phyloP scores from a whole-genome alignment of 1,140 invertebrate genomes.

The Apis florea region DNA sequence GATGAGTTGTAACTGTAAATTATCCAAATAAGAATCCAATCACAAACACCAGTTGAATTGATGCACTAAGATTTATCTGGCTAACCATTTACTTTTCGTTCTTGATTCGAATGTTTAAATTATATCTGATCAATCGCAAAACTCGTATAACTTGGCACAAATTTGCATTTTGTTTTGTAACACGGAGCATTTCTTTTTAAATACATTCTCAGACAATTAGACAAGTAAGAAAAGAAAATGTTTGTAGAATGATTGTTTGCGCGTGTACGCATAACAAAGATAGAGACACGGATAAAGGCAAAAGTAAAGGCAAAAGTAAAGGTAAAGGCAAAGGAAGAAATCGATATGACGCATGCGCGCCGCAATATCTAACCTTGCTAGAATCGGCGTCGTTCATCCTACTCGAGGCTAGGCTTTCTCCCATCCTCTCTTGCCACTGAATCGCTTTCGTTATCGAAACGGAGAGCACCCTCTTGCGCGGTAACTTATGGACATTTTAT shows the following conservation, averaged over 20 bases:
- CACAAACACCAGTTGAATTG: too few relatives aligned
- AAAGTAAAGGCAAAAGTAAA: conserved; percentile 20
- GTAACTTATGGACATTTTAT: conserved; percentile 48
- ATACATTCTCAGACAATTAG: too few relatives aligned
- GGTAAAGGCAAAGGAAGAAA: conserved; percentile 57
- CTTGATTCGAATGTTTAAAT: too few relatives aligned
- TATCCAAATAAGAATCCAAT: too few relatives aligned
- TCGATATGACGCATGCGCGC: conserved; percentile 71
- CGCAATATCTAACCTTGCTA: not conserved
- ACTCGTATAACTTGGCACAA: too few relatives aligned
- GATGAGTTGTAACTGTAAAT: too few relatives aligned
- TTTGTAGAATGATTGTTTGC: conserved; percentile 37
- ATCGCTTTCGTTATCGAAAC: conserved; percentile 29
- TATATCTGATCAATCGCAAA: too few relatives aligned
- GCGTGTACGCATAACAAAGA: conserved; percentile 21
- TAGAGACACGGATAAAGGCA: not conserved
- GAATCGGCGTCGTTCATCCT: conserved; percentile 44
- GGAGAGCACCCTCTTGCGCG: not conserved
- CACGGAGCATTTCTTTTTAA: too few relatives aligned
- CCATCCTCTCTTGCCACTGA: not conserved
- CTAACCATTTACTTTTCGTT: too few relatives aligned
- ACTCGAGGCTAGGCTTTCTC: conserved; percentile 5
- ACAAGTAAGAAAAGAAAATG: conserved; percentile 16
- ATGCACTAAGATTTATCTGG: too few relatives aligned
- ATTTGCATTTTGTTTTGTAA: too few relatives aligned